Base-by-base conservation (phyloP, 2,797 vertebrate genomes). In the Echiichthys vipera region DNA sequence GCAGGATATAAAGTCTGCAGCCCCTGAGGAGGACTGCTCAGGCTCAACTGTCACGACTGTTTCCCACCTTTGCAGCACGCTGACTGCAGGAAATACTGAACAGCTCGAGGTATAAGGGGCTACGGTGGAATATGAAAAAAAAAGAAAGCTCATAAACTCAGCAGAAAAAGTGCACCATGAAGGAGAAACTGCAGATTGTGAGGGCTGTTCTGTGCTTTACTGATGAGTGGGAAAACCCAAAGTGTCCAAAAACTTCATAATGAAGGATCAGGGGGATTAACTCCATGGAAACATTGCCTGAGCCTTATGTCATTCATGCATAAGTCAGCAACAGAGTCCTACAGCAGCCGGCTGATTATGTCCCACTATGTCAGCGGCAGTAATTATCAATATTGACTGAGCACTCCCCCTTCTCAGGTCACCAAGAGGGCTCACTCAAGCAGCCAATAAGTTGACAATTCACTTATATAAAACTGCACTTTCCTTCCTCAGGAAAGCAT, bases 401-500 rank as follows among this genome's bases (percentile, higher is more conserved):
- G 49, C 58, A 65, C 72, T 78, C 78, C 25, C 25, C 13, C 37
- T 49, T 46, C 75, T 72, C 18, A 4, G 74, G 82, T 89, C 81
- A 80, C 63, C 47, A 43, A 65, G 40, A 76, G 87, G 80, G 47
- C 78, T 74, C 25, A 13, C 13, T 55, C 37, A 34, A 75, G 42
- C 11, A 50, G 75, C 65, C 72, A 80, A 47, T 62, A 74, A 46
- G 43, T 58, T 65, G 63, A 83, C 61, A 74, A 64, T 68, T 77
- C 70, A 72, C 70, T 80, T 67, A 50, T 56, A 63, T 69, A 64
- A 71, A 88, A 55, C 70, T n/a, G n/a, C 45, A 58, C 65, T 77
- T 77, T 77, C 63, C 32, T 46, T 81, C 62, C 47, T 76, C 55
- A 71, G 69, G 74, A 77, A 88, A 87, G 85, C 85, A 86, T 85